Evolutionary conservation across 2,113 vertebrate genomes (phyloP).

Genomic region (Dissostichus mawsoni): DNA sequence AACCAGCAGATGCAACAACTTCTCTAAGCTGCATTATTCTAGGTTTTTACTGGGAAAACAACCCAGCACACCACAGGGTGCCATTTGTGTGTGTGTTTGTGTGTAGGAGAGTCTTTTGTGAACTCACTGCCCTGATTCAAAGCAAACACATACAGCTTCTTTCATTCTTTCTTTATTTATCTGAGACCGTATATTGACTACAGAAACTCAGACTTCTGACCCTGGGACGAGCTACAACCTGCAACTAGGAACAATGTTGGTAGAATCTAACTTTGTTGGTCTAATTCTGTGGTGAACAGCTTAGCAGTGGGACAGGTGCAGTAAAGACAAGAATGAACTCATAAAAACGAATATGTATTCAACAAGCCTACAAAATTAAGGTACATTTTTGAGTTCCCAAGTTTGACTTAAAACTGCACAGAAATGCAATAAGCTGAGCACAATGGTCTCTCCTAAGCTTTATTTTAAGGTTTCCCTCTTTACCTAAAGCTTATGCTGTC

Average conservation of each 20-base stretch:
- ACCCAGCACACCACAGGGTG: conserved; percentile 55
- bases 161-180: conserved; percentile 38
- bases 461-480: conserved; percentile 11
- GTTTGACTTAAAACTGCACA: neutral
- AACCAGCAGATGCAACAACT: conserved; percentile 56
- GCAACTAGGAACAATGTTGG: neutral
- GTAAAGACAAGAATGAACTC: neutral
- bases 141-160: conserved; percentile 55
- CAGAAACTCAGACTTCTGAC: conserved; percentile 62
- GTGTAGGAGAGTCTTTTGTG: conserved; percentile 52
- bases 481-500: conserved; percentile 53
- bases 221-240: neutral
- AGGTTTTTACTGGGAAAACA: conserved; percentile 49
- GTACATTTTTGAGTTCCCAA: neutral
- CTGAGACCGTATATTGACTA: conserved; percentile 48
- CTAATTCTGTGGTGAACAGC: neutral
- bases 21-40: conserved; percentile 52
- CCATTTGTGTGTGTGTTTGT: conserved; percentile 53
- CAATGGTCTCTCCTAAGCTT: neutral
- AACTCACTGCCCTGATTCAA: conserved; percentile 54
- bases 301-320: neutral
- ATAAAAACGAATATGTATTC: neutral
- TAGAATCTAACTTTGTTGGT: conserved; percentile 2
- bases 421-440: neutral
- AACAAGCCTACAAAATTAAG: too few species aligned